These are phyloP conservation scores for Chalcosyrphus nemorum DNA, from an alignment of 2,888 invertebrate genomes.

Conservation along the genomic window DNA sequence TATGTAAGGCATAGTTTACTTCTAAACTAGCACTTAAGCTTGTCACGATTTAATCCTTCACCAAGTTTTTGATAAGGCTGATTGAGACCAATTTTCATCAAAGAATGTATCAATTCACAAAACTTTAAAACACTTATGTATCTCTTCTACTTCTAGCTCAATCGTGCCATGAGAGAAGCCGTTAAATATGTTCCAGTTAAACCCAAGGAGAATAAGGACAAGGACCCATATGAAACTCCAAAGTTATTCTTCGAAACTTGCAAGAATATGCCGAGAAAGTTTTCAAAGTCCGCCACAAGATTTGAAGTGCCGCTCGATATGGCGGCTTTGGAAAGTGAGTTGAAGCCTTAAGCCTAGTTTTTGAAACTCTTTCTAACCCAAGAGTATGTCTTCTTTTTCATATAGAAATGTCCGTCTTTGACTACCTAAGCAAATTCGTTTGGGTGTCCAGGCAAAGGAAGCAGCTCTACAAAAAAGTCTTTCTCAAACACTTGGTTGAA, in stretches of 20 bases:
- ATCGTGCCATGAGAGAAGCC: slow-evolving; percentile 80
- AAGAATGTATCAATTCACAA: too few relatives aligned
- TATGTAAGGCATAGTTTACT: slow-evolving; percentile 76
- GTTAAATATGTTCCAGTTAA: slow-evolving; percentile 78
- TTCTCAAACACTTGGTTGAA: slow-evolving; percentile 80
- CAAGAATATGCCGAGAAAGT: slow-evolving; percentile 87
- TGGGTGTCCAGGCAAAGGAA: slow-evolving; percentile 84
- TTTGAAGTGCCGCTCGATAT: slow-evolving; percentile 90
- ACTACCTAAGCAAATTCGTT: slow-evolving; percentile 88
- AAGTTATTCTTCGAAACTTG: slow-evolving; percentile 74
- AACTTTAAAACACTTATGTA: too few relatives aligned
- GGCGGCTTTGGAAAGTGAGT: slow-evolving; percentile 82
- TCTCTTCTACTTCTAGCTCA: slow-evolving; percentile 76
- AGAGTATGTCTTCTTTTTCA: not conserved
- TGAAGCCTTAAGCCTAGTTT: too few relatives aligned
- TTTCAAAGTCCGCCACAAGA: slow-evolving; percentile 88
- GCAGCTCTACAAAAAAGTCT: slow-evolving; percentile 84
- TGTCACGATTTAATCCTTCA: too few relatives aligned
- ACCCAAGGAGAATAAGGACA: slow-evolving; percentile 63
- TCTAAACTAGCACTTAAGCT: not conserved
- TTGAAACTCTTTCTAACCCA: too few relatives aligned
- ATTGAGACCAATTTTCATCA: too few relatives aligned
- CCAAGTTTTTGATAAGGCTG: too few relatives aligned
- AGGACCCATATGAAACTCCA: slow-evolving; percentile 74
- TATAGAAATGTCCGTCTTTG: slow-evolving; percentile 87